phyloP scores from a whole-genome alignment of 64 coral and sea anemone species.

The Montipora cactus region DNA sequence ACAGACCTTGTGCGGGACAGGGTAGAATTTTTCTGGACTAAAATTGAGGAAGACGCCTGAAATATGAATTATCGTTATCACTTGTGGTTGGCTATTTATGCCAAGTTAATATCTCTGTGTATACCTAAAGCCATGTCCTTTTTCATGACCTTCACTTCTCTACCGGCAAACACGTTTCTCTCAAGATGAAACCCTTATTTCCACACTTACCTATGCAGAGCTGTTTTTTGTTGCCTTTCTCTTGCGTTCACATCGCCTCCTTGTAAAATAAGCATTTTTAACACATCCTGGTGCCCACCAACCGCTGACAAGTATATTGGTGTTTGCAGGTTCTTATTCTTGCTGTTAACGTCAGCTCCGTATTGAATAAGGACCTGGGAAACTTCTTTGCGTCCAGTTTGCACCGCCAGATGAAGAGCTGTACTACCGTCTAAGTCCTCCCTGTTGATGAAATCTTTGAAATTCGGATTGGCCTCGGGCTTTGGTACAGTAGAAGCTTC shows the following conservation, averaged over 20 bases:
- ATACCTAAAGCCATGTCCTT: not conserved
- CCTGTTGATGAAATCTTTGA: conserved; percentile 34
- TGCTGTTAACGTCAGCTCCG: conserved; percentile 34
- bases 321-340: conserved; percentile 43
- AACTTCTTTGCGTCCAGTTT: conserved; percentile 18
- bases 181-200: not conserved
- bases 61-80: no score
- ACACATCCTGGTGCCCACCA: conserved; percentile 41
- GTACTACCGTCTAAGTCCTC: conserved; percentile 28
- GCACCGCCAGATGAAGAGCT: conserved; percentile 38
- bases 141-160: not conserved
- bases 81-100: no score
- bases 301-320: conserved; percentile 57
- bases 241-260: conserved; percentile 17
- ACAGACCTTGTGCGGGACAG: no score
- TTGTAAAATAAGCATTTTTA: conserved; percentile 54
- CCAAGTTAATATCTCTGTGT: no score
- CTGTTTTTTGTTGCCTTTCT: conserved; percentile 35
- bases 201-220: conserved; percentile 11
- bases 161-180: no score
- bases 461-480: not conserved
- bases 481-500: conserved; percentile 5
- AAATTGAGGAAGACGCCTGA: no score
- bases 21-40: no score
- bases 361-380: conserved; percentile 46